A percentile compares a stretch with the other conserved stretches of the same genome.
Evolutionary conservation across 2,888 invertebrate species (phyloP).

Genomic region (Oeneis ivallda): DNA sequence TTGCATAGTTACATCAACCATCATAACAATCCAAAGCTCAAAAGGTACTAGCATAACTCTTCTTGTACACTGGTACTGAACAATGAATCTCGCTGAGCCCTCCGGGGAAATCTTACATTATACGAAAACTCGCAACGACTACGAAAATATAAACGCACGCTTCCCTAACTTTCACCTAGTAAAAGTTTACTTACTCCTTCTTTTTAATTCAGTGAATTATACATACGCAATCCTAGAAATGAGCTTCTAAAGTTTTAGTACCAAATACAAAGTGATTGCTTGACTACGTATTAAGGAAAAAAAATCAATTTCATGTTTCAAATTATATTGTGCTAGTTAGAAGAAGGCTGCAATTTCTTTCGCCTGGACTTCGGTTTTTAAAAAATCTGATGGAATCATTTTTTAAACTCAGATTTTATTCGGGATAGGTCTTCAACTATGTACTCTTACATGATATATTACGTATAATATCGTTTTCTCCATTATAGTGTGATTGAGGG

Average conservation of each 20-base stretch:
- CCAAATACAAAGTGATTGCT: background rate
- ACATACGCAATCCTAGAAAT: background rate
- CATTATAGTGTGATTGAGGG: too few species aligned
- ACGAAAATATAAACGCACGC: constrained; percentile 38
- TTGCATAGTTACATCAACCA: constrained; percentile 2
- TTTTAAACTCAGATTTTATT: too few species aligned
- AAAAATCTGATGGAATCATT: too few species aligned
- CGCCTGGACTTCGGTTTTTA: too few species aligned
- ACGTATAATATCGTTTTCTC: too few species aligned
- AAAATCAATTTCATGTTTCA: too few species aligned
- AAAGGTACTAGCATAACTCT: constrained; percentile 30
- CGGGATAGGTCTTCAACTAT: too few species aligned
- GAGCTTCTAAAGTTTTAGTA: background rate
- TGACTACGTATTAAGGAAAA: too few species aligned
- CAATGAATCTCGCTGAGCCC: constrained; percentile 42
- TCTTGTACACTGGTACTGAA: constrained; percentile 38
- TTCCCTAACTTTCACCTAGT: constrained; percentile 34
- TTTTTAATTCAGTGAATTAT: constrained; percentile 3
- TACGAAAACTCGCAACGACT: constrained; percentile 43
- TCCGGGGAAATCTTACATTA: constrained; percentile 47
- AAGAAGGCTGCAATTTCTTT: too few species aligned
- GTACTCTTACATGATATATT: too few species aligned
- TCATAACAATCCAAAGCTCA: constrained; percentile 5
- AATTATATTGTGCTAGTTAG: too few species aligned
- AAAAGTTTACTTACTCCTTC: constrained; percentile 28